Conservation (phyloP, 2,113 vertebrate species). For the Ardeotis arabs region DNA sequence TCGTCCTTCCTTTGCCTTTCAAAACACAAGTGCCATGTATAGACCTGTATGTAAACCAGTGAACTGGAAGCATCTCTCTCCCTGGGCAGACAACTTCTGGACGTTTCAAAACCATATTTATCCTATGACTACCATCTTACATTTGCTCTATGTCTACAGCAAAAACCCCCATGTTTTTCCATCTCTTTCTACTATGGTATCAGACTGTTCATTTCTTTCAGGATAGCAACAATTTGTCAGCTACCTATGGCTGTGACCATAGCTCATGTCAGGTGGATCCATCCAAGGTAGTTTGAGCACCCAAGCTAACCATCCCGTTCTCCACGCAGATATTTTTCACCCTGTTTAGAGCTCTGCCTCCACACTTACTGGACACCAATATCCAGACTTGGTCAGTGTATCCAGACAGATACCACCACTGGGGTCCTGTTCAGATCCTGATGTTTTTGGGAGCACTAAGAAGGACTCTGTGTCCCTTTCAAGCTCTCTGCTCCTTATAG, state of each 20-base stretch:
- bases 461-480: not conserved
- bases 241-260: not conserved
- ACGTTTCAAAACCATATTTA: not conserved
- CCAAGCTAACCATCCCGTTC: not conserved
- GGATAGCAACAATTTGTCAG: not conserved
- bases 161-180: not conserved
- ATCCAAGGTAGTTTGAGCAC: not conserved
- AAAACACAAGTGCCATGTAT: accelerated
- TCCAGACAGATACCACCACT: not conserved
- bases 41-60: not conserved
- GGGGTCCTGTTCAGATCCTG: not conserved
- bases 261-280: not conserved
- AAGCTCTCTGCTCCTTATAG: not conserved
- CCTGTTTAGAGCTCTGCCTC: not conserved
- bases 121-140: not conserved
- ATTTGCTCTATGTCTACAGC: not conserved
- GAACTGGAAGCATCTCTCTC: not conserved
- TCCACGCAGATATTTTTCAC: not conserved
- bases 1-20: not conserved
- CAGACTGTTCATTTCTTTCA: not conserved
- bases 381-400: not conserved
- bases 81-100: not conserved
- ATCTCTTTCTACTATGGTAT: not conserved
- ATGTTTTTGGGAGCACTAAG: not conserved
- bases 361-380: not conserved